A percentile compares a stretch with the other conserved stretches of the same genome.
phyloP scores from a whole-genome alignment of 2,113 vertebrate genomes.

The Brachionichthys hirsutus region DNA sequence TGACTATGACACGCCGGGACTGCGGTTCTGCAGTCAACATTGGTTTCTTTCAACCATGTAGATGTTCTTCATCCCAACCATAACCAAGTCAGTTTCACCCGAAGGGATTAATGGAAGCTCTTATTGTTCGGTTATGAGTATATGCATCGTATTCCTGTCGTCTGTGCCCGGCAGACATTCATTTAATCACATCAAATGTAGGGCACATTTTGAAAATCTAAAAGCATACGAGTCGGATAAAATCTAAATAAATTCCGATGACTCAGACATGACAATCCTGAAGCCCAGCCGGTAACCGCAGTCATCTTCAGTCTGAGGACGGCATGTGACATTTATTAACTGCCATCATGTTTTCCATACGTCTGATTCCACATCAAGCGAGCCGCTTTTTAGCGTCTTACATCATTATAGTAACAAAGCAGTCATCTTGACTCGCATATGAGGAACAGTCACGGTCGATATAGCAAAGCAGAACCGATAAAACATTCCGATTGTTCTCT shows the following conservation, averaged over 20 bases:
- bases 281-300: constrained; percentile 43
- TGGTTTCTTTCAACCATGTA: constrained; percentile 35
- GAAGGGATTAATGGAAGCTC: constrained; percentile 5
- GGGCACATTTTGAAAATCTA: constrained; percentile 7
- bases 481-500: constrained; percentile 43
- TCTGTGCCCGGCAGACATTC: not conserved
- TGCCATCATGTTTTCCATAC: constrained; percentile 59
- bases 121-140: not conserved
- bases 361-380: constrained; percentile 52
- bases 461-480: constrained; percentile 41
- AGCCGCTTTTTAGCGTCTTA: constrained; percentile 20
- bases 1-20: too few species aligned
- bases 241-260: constrained; percentile 28
- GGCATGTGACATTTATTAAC: constrained; percentile 50
- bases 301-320: constrained; percentile 37
- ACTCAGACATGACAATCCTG: constrained; percentile 46
- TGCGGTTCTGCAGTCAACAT: constrained; percentile 5
- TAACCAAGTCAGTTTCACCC: constrained; percentile 19
- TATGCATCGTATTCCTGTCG: constrained; percentile 2
- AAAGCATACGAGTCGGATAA: constrained; percentile 9
- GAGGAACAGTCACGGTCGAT: constrained; percentile 51
- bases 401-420: constrained; percentile 39
- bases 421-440: constrained; percentile 43
- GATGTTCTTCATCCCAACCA: constrained; percentile 8
- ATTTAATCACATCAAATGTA: constrained; percentile 29